Evolutionary conservation across 2,888 invertebrate species (phyloP), one percentile per base, ranked within the genome.

Genomic region (Meloe dianella): DNA sequence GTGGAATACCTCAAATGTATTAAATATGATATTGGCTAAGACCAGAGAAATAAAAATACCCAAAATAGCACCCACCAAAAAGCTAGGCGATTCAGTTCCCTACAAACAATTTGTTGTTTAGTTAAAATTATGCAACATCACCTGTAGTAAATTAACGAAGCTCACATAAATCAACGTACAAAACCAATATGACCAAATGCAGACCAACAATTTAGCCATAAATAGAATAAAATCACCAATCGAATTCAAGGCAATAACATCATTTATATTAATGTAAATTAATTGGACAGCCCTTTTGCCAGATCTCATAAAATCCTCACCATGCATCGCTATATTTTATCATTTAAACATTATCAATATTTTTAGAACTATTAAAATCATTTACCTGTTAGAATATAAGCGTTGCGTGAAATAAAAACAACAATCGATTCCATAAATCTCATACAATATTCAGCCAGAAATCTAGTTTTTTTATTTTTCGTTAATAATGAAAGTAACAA

Each of bases 181-280:
- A 24, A 54, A 54, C 12, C 14, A 54, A 14, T 54, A 54, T 6
- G 54, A 24, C 54, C 54, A 54, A 14, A 54, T 24, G 14, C 54
- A 54, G 10, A 24, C 22, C 12, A 57, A 32, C 9, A 63, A 30
- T 41, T 58, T 32, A 9, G 58, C 24, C 63, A 63, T 63, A 22
- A 63, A 57, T 47, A 65, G 17, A 24, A 65, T 61, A 57, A 61
- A 61, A 61, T 65, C 61, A 32, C 65, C 61, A 22, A 65, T 54
- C 2, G 61, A 65, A 60, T 61, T 65, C 9, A 65, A 12, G 14
- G 61, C 65, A 20, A 65, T 10, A 1, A 56, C 57, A 51, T 56
- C 51, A 20, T 47, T 29, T 10, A 38, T 20, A 30, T 65, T 65
- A 3, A 24, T 17, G 22, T 24, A 24, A 17, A 65, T 24, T 5